Percentiles rank a stretch among this genome's conserved stretches.
Conservation (phyloP, 2,888 invertebrate genomes). For the Aphodius granarius region DNA sequence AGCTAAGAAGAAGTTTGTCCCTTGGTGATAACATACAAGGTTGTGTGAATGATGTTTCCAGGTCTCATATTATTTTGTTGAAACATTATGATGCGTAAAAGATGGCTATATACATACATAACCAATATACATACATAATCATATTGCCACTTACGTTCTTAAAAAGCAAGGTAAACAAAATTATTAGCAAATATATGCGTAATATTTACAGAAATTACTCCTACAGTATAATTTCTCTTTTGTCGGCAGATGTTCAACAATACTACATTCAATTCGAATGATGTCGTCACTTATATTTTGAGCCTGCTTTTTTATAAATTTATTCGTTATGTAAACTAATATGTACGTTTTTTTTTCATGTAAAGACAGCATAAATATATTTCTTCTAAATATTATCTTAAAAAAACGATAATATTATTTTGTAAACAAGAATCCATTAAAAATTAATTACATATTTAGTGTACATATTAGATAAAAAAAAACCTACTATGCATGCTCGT, state of each 20-base stretch:
- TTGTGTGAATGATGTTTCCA: no score
- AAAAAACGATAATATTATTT: no score
- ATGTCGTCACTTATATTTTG: not conserved
- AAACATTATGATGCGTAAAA: no score
- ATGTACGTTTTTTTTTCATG: no score
- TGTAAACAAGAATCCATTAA: not conserved
- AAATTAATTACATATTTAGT: not conserved
- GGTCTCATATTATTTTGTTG: no score
- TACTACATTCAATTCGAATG: not conserved
- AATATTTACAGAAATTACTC: not conserved
- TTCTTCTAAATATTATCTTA: no score
- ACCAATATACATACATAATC: no score
- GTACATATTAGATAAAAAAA: not conserved
- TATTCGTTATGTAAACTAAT: not conserved
- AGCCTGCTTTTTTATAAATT: not conserved
- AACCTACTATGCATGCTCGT: not conserved
- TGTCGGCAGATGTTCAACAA: not conserved
- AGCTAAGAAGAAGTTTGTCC: not conserved
- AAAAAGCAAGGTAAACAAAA: not conserved
- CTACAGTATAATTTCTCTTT: not conserved
- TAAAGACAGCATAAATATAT: no score
- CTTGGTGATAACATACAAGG: not conserved
- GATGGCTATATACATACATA: no score
- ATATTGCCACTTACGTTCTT: no score
- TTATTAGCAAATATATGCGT: not conserved